Base-by-base conservation (phyloP, 2,888 invertebrate genomes). In the Trileptium ribeirensis region DNA sequence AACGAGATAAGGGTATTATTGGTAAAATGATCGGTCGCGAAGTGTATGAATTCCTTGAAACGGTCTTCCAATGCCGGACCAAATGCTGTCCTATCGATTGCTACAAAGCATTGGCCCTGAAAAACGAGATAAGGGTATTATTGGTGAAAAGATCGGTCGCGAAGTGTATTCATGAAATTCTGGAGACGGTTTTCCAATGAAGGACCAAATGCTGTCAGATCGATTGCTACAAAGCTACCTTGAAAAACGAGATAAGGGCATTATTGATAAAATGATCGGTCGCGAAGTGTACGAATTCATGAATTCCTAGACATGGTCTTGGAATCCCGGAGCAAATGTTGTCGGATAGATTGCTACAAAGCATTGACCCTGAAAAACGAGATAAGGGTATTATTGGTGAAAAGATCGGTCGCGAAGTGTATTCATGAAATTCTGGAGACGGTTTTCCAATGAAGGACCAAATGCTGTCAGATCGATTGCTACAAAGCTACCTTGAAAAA, bases 321-420 rank as follows among this genome's bases (percentile, higher is more conserved):
- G 92, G 86, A 96, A 95, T 0, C 93, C 93, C 0, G 93, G 92
- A 0, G 93, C 94, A 89, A 96, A 96, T 85, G 92, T 92, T 24
- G 92, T 91, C 0, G 95, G 95, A 90, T 96, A 92, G 1, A 96
- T 91, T 0, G 94, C 96, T 79, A 96, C 92, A 88, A 96, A 96
- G 85, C 94, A 94, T 84, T 96, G 96, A 0, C 95, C 95, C 89
- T 90, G 83, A 29, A 79, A 78, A n/a, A n/a, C n/a, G n/a, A n/a
- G n/a, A n/a, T n/a, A n/a, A 29, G 19, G 34, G 29, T 1, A 81
- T 1, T 64, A 87, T 86, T 81, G 87, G 86, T 8, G 78, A 83
- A 64, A 88, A 83, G 40, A n/a, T n/a, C n/a, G n/a, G n/a, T 81
- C 78, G 3, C 88, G 84, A 0, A 86, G 86, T 78, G 87, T 86